Conservation (phyloP, 1,140 invertebrate genomes). For the Calephelis nemesis region DNA sequence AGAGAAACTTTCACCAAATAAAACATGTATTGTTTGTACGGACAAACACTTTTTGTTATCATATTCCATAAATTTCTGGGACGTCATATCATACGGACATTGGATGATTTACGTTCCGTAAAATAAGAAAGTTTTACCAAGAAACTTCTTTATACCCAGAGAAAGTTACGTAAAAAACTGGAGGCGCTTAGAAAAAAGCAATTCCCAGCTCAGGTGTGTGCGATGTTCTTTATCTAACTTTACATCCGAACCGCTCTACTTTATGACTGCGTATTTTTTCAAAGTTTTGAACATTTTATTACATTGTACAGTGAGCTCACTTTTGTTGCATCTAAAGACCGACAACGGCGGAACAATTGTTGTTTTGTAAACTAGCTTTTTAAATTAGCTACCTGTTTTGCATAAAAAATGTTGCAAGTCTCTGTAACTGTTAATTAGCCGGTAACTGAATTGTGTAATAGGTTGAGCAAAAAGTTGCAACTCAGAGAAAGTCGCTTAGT, state of each 20-base stretch:
- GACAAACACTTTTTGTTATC: constrained; percentile 70
- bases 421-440: constrained; percentile 26
- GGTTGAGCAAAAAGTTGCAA: constrained; percentile 28
- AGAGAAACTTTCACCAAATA: constrained; percentile 21
- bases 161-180: constrained; percentile 78
- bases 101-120: constrained; percentile 60
- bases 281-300: constrained; percentile 78
- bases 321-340: constrained; percentile 60
- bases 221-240: constrained; percentile 79
- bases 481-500: too few species aligned
- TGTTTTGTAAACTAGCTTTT: constrained; percentile 67
- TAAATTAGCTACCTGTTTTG: constrained; percentile 63
- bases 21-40: constrained; percentile 27
- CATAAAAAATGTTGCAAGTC: constrained; percentile 40
- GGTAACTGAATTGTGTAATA: constrained; percentile 23
- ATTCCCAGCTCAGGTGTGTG: constrained; percentile 78
- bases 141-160: constrained; percentile 77
- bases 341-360: constrained; percentile 55
- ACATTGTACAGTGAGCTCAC: constrained; percentile 62
- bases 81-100: constrained; percentile 56
- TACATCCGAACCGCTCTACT: constrained; percentile 76
- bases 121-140: constrained; percentile 71
- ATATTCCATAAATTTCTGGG: constrained; percentile 53
- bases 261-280: constrained; percentile 76
- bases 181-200: constrained; percentile 78